Evolutionary conservation across 2,113 vertebrate genomes (phyloP).

Genomic region (Pangasianodon hypophthalmus): DNA sequence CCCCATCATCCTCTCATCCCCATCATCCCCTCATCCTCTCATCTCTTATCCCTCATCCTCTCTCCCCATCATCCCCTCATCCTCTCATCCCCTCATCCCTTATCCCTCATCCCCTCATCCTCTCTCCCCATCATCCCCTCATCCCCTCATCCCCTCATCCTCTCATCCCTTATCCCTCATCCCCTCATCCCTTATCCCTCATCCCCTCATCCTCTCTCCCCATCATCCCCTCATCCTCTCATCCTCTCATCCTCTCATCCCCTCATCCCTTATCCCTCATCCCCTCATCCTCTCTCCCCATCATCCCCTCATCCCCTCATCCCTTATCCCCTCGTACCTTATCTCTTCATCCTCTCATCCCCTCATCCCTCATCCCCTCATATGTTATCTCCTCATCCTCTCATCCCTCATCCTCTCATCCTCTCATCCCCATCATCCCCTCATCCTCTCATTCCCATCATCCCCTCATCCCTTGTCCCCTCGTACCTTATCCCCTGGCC

Average conservation of each 20-base stretch:
- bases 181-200: neutral
- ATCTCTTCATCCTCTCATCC: no score
- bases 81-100: neutral
- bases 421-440: no score
- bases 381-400: no score
- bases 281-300: neutral
- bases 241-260: neutral
- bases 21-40: neutral
- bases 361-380: no score
- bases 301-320: neutral
- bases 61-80: neutral
- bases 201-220: no score
- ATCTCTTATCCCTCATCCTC: no score
- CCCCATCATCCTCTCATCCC: slow-evolving; percentile 13
- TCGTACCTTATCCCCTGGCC: no score
- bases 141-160: neutral
- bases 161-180: neutral
- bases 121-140: neutral
- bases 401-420: no score
- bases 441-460: no score
- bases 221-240: neutral
- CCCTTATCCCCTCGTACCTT: neutral
- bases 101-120: neutral
- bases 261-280: no score
- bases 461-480: no score